phyloP scores from a whole-genome alignment of 2,888 invertebrate genomes.

The Diaphora mendica region DNA sequence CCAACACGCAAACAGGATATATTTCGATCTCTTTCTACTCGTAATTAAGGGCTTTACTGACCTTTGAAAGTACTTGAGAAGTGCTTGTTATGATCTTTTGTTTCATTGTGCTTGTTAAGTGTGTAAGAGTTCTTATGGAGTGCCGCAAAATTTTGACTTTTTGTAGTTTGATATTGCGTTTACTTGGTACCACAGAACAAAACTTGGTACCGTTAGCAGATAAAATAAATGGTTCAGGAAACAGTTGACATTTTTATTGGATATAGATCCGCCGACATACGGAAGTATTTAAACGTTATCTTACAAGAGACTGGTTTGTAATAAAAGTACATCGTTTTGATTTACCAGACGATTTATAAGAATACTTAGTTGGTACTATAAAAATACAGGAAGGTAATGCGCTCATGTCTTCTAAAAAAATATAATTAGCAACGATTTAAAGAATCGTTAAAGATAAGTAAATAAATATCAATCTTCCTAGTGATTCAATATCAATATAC shows the following conservation, averaged over 20 bases:
- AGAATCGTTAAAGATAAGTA: too few species aligned
- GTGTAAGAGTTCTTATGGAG: conserved; percentile 64
- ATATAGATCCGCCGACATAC: background rate
- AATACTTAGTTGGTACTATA: background rate
- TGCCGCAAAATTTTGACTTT: conserved; percentile 66
- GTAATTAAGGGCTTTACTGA: conserved; percentile 81
- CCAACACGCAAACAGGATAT: conserved; percentile 31
- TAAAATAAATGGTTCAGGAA: background rate
- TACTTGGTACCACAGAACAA: conserved; percentile 37
- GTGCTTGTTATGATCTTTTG: conserved; percentile 81
- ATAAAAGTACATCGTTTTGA: background rate
- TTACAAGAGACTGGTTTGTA: background rate
- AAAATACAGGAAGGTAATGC: too few species aligned
- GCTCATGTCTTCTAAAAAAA: too few species aligned
- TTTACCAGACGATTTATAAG: background rate
- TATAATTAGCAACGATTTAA: too few species aligned
- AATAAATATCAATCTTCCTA: background rate
- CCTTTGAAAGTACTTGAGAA: conserved; percentile 76
- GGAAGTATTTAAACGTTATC: background rate
- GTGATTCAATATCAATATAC: background rate
- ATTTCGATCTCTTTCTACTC: conserved; percentile 58
- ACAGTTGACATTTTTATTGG: background rate
- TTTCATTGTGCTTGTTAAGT: conserved; percentile 73
- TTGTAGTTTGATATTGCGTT: conserved; percentile 46
- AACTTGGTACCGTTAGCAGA: conserved; percentile 27